These are phyloP conservation scores for Isotomurus palustris DNA, from an alignment of 2,888 invertebrate species.

Conservation along the genomic window DNA sequence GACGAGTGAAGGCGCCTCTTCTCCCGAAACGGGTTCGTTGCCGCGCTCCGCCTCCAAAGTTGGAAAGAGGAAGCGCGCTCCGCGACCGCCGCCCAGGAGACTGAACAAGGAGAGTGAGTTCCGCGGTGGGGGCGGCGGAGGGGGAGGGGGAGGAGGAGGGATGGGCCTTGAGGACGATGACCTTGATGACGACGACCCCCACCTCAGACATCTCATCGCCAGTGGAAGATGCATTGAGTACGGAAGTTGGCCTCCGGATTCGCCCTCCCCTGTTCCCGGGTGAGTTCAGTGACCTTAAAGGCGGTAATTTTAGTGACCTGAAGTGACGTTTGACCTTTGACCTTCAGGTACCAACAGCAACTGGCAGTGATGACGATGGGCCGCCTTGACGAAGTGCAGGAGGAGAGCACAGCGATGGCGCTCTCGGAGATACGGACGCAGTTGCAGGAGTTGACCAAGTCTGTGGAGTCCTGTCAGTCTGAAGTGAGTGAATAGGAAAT, in stretches of 20 bases:
- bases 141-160: conserved; percentile 36
- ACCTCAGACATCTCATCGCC: conserved; percentile 45
- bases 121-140: conserved; percentile 33
- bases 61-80: conserved; percentile 46
- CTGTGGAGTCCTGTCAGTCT: conserved; percentile 90
- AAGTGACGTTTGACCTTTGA: conserved; percentile 2
- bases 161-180: conserved; percentile 14
- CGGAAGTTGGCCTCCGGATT: conserved; percentile 45
- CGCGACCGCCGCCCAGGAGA: conserved; percentile 44
- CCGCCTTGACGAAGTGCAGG: conserved; percentile 73
- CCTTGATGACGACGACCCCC: conserved; percentile 41
- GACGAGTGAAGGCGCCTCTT: conserved; percentile 45
- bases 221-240: conserved; percentile 46
- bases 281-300: conserved; percentile 19
- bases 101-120: conserved; percentile 45
- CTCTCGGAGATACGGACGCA: conserved; percentile 89
- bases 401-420: conserved; percentile 83
- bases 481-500: conserved; percentile 58
- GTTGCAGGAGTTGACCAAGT: conserved; percentile 87
- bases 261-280: conserved; percentile 45
- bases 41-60: conserved; percentile 44
- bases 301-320: background rate
- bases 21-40: conserved; percentile 44
- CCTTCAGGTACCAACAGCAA: conserved; percentile 87
- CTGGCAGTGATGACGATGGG: conserved; percentile 97